Evolutionary conservation across 2,888 invertebrate species (phyloP), one percentile per base, ranked within the genome.

Genomic region (Steinernema hermaphroditum): DNA sequence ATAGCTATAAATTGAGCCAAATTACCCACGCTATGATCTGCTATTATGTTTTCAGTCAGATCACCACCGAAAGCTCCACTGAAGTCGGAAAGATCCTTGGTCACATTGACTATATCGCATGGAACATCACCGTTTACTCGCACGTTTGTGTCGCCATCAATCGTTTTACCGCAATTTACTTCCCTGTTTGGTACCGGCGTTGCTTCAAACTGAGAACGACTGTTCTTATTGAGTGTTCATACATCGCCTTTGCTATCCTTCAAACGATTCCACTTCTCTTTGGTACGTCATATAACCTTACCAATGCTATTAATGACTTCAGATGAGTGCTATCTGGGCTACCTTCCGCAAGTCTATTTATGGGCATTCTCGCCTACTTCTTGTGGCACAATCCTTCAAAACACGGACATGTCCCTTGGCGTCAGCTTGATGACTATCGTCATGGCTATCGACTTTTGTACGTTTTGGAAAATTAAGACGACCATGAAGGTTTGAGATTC

Each of bases 111-210:
- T 62, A n/a, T 16, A 12, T 62, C 12, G 62, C 62, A 12, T 62
- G 62, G 62, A 62, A 62, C 19, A n/a, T 62, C 9, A 62, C 62
- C 62, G 62, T 62, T 14, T 62, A 62, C 62, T 62, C 62, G 29
- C 62, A 62, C 34, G 62, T 62, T 9, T 29, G 16, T 32, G 27
- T 62, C 4, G 62, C 62, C n/a, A 62, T 62, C 62, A 62, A 62
- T 32, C 62, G 62, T 27, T 32, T 62, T 16, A 62, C 62, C 9
- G 62, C 62, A 9, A 62, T 62, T 6, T 62, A 62, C 62, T 62
- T 62, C 27, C 62, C 62, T 4, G 8, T 62, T 2, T 27, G 22
- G 27, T 62, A 32, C 19, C 62, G 62, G 12, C 29, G 32, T 16
- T 62, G 29, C n/a, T 62, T 62, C 27, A 62, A 62, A 62, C 16